Percentiles rank a stretch among this genome's conserved stretches.
phyloP scores from a whole-genome alignment of 1,140 invertebrate genomes.

The Arion vulgaris region DNA sequence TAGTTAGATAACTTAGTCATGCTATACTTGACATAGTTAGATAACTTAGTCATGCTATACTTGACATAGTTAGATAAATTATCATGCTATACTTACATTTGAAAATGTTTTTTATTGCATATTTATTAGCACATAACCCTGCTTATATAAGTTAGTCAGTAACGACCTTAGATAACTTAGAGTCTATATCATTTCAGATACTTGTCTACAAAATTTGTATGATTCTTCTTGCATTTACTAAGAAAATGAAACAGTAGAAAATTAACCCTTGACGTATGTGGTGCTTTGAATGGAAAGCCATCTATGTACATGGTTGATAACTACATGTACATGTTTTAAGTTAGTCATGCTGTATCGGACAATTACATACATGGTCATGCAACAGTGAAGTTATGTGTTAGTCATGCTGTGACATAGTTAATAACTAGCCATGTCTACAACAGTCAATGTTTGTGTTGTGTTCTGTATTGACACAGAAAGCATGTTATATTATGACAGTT shows the following conservation, averaged over 20 bases:
- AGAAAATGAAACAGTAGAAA: constrained; percentile 56
- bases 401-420: too few species aligned
- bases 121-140: constrained; percentile 51
- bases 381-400: too few species aligned
- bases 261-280: constrained; percentile 57
- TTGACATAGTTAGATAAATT: background rate
- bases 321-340: background rate
- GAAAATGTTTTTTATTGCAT: too few species aligned
- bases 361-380: too few species aligned
- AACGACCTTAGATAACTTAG: constrained; percentile 59
- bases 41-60: background rate
- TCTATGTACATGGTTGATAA: constrained; percentile 59
- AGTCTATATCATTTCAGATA: constrained; percentile 57
- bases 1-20: background rate
- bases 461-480: too few species aligned
- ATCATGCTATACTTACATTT: too few species aligned
- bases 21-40: background rate
- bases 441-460: too few species aligned
- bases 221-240: constrained; percentile 48
- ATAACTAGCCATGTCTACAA: too few species aligned
- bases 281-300: constrained; percentile 63
- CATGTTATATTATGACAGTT: too few species aligned
- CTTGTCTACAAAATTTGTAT: constrained; percentile 34
- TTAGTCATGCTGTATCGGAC: too few species aligned
- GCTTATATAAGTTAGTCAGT: constrained; percentile 53